phyloP scores from a whole-genome alignment of 1,140 invertebrate genomes.

The Meloidogyne floridensis region DNA sequence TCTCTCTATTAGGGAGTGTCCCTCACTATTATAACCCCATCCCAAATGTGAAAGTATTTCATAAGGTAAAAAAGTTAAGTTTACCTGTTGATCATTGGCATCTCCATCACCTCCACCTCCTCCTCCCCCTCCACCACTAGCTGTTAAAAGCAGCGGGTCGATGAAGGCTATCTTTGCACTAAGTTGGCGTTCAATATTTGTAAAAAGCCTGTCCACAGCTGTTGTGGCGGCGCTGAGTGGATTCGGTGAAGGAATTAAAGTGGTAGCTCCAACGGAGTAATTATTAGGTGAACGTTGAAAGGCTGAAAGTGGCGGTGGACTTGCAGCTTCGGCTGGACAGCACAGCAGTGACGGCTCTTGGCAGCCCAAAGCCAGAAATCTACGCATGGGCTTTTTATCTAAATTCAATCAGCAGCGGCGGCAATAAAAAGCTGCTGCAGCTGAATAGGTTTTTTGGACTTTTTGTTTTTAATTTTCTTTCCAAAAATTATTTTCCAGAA shows the following conservation, averaged over 20 bases:
- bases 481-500: background rate
- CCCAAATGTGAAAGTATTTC: too few species aligned
- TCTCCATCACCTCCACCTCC: background rate
- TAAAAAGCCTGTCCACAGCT: constrained; percentile 11
- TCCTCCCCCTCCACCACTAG: background rate
- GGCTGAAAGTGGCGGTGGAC: constrained; percentile 24
- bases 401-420: background rate
- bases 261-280: background rate
- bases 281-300: constrained; percentile 17
- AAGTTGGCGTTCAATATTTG: constrained; percentile 30
- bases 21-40: too few species aligned
- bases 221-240: background rate
- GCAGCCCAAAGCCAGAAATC: constrained; percentile 29
- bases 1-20: too few species aligned
- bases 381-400: constrained; percentile 24
- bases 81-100: background rate
- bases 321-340: constrained; percentile 33
- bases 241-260: constrained; percentile 15
- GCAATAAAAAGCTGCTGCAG: background rate
- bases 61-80: too few species aligned
- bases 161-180: constrained; percentile 22
- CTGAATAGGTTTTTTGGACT: background rate
- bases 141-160: constrained; percentile 11
- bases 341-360: constrained; percentile 21
- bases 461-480: background rate